A percentile compares a stretch with the other conserved stretches of the same genome.
Evolutionary conservation across 2,797 vertebrate species (phyloP).

Genomic region (Acanthopagrus latus): DNA sequence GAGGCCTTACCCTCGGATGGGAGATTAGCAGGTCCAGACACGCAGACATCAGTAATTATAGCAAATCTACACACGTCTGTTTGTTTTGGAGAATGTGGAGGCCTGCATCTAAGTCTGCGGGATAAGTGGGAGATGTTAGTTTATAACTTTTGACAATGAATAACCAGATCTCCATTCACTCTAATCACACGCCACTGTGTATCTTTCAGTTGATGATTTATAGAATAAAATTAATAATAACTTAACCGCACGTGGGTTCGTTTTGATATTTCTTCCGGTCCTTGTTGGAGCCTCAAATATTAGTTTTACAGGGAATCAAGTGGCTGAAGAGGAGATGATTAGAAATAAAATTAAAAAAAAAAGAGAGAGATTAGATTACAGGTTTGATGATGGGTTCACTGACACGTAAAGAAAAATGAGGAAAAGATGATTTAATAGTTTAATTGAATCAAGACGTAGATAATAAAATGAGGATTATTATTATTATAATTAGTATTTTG

Average conservation of each 20-base stretch:
- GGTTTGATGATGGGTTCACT: slow-evolving; percentile 5
- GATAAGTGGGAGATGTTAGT: slow-evolving; percentile 86
- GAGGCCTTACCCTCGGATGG: slow-evolving; percentile 43
- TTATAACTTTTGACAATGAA: slow-evolving; percentile 96
- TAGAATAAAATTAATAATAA: slow-evolving; percentile 99
- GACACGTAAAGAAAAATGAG: not conserved
- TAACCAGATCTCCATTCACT: slow-evolving; percentile 93
- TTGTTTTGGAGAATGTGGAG: slow-evolving; percentile 84
- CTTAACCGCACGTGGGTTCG: slow-evolving; percentile 92
- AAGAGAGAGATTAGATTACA: not conserved
- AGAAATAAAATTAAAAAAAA: slow-evolving; percentile 14
- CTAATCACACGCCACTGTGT: slow-evolving; percentile 94
- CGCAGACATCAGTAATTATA: slow-evolving; percentile 68
- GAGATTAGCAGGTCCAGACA: slow-evolving; percentile 57
- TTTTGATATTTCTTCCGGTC: slow-evolving; percentile 80
- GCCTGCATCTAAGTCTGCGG: slow-evolving; percentile 77
- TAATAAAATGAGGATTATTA: not conserved
- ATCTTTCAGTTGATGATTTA: slow-evolving; percentile 99
- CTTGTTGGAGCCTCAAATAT: slow-evolving; percentile 49
- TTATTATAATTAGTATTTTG: not conserved
- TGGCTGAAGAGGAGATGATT: slow-evolving; percentile 23
- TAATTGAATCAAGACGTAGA: no score
- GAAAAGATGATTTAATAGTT: not conserved
- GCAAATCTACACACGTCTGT: slow-evolving; percentile 81
- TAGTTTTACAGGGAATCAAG: slow-evolving; percentile 42